A percentile compares a stretch with the other conserved stretches of the same genome.
Evolutionary conservation across 2,113 vertebrate species (phyloP).

Genomic region (Campylomormyrus tamandua): DNA sequence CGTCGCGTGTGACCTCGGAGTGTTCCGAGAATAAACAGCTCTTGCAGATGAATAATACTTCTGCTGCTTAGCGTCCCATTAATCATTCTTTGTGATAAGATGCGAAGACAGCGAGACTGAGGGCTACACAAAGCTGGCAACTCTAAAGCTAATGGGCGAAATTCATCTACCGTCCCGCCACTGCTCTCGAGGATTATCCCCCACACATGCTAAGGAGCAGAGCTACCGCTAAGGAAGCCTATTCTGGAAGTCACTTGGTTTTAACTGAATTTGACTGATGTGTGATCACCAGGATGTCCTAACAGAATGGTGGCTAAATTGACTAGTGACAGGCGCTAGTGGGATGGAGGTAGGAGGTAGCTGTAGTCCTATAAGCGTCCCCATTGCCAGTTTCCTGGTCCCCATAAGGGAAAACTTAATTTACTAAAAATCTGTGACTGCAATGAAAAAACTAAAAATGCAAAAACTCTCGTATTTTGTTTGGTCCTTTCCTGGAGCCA

Average conservation of each 20-base stretch:
- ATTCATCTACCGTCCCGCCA: not conserved
- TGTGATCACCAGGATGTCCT: not conserved
- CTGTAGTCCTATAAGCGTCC: not conserved
- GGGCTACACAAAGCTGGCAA: not conserved
- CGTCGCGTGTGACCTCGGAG: not conserved
- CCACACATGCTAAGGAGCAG: not conserved
- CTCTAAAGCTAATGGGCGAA: not conserved
- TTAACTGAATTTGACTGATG: constrained; percentile 17
- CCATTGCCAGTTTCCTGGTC: not conserved
- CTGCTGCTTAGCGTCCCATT: not conserved
- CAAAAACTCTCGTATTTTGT: too few relatives aligned
- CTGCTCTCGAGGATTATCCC: not conserved
- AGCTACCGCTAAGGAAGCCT: not conserved
- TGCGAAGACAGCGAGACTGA: not conserved
- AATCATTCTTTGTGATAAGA: not conserved
- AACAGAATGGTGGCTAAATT: constrained; percentile 12
- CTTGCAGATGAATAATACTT: not conserved
- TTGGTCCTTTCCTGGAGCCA: too few relatives aligned
- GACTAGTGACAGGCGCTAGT: not conserved
- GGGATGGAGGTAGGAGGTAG: not conserved
- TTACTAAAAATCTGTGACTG: too few relatives aligned
- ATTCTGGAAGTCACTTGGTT: not conserved
- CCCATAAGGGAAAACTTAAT: too few relatives aligned
- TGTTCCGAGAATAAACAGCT: not conserved
- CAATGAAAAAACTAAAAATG: too few relatives aligned